phyloP scores from a whole-genome alignment of 2,113 vertebrate species.

The Macquaria ambigua region DNA sequence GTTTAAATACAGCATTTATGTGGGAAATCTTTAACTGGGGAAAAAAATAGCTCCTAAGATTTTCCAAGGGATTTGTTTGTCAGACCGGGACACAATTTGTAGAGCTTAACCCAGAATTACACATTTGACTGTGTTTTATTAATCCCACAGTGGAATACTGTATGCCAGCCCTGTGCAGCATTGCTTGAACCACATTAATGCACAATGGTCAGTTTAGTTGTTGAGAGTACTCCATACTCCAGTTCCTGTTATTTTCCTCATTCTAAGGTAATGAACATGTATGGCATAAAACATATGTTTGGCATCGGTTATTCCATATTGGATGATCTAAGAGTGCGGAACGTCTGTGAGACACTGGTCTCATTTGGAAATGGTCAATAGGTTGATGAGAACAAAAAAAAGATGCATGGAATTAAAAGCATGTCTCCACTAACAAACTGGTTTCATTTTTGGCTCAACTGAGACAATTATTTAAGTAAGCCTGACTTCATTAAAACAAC shows the following conservation, averaged over 20 bases:
- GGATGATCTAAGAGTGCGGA: not conserved
- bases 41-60: constrained; percentile 50
- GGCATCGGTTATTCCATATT: not conserved
- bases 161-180: constrained; percentile 29
- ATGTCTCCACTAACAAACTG: constrained; percentile 5
- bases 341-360: constrained; percentile 11
- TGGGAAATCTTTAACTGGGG: constrained; percentile 45
- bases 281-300: constrained; percentile 4
- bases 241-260: constrained; percentile 15
- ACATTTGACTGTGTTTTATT: constrained; percentile 71
- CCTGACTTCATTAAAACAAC: constrained; percentile 6
- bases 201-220: constrained; percentile 35
- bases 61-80: constrained; percentile 68
- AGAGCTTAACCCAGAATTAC: constrained; percentile 77
- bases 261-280: not conserved
- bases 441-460: not conserved
- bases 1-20: constrained; percentile 26
- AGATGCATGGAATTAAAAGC: constrained; percentile 23
- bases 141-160: constrained; percentile 72
- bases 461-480: not conserved
- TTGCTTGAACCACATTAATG: constrained; percentile 38
- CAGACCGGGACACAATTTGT: constrained; percentile 74
- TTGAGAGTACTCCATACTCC: constrained; percentile 11
- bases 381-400: constrained; percentile 25
- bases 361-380: constrained; percentile 13